Percentiles rank a stretch among this genome's conserved stretches.
phyloP scores from a whole-genome alignment of 2,888 invertebrate species.

The Sminthurinus aureus region DNA sequence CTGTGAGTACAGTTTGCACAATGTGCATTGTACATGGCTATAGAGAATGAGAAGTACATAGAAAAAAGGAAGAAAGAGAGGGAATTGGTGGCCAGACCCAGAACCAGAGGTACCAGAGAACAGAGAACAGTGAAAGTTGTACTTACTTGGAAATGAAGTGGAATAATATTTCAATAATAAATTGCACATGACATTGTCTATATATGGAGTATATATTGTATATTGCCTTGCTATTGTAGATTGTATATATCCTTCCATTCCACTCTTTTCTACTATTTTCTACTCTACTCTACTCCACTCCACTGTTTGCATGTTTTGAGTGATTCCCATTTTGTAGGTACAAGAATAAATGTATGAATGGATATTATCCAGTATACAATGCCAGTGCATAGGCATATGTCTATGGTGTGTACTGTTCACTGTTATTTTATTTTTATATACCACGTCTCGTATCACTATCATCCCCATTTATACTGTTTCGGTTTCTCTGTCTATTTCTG shows the following conservation, averaged over 20 bases:
- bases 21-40: too few species aligned
- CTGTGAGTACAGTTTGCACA: too few species aligned
- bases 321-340: neutral
- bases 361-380: neutral
- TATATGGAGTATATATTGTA: too few species aligned
- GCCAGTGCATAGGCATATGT: too few species aligned
- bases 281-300: neutral
- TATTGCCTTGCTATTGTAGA: neutral
- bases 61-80: conserved; percentile 4
- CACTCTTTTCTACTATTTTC: too few species aligned
- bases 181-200: conserved; percentile 44
- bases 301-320: conserved; percentile 32
- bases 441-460: too few species aligned
- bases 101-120: too few species aligned
- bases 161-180: conserved; percentile 52
- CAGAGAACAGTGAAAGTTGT: conserved; percentile 20
- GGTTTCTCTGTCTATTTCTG: neutral
- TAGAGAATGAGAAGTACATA: too few species aligned
- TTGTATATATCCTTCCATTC: neutral
- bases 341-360: conserved; percentile 1
- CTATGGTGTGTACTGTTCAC: too few species aligned
- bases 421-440: too few species aligned
- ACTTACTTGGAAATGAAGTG: conserved; percentile 45
- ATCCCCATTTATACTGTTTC: conserved; percentile 5
- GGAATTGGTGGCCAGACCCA: conserved; percentile 15